phyloP scores from a whole-genome alignment of 2,113 vertebrate genomes.

The Sinocyclocheilus grahami region DNA sequence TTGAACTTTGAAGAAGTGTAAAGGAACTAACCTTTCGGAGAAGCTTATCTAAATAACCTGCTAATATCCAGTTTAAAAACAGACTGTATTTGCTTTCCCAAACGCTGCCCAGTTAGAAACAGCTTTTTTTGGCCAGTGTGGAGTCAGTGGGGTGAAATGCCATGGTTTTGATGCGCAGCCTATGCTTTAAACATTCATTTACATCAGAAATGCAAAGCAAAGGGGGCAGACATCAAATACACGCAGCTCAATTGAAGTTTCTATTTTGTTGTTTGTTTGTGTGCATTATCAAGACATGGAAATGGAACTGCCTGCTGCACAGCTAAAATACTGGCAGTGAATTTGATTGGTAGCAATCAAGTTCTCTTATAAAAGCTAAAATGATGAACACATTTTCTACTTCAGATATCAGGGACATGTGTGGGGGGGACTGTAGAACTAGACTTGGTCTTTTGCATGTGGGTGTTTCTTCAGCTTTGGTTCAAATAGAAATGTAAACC shows the following conservation, averaged over 20 bases:
- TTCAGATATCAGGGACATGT: neutral
- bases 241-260: constrained; percentile 34
- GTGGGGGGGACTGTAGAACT: neutral
- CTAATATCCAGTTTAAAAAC: constrained; percentile 25
- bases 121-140: neutral
- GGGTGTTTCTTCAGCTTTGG: neutral
- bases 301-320: constrained; percentile 36
- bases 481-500: neutral
- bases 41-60: constrained; percentile 42
- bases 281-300: constrained; percentile 24
- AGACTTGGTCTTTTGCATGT: neutral
- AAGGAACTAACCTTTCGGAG: constrained; percentile 44
- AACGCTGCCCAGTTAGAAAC: constrained; percentile 31
- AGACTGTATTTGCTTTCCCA: constrained; percentile 19
- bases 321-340: neutral
- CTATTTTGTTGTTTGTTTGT: constrained; percentile 18
- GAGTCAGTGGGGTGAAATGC: constrained; percentile 39
- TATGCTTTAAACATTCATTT: constrained; percentile 49
- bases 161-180: constrained; percentile 8
- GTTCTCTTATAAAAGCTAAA: constrained; percentile 14
- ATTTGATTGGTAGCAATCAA: neutral
- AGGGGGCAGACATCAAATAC: constrained; percentile 48
- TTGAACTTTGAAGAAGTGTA: constrained; percentile 48
- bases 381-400: neutral
- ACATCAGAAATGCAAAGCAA: constrained; percentile 36